Evolutionary conservation across 2,797 vertebrate species (phyloP).

Genomic region (Microhierax caerulescens): DNA sequence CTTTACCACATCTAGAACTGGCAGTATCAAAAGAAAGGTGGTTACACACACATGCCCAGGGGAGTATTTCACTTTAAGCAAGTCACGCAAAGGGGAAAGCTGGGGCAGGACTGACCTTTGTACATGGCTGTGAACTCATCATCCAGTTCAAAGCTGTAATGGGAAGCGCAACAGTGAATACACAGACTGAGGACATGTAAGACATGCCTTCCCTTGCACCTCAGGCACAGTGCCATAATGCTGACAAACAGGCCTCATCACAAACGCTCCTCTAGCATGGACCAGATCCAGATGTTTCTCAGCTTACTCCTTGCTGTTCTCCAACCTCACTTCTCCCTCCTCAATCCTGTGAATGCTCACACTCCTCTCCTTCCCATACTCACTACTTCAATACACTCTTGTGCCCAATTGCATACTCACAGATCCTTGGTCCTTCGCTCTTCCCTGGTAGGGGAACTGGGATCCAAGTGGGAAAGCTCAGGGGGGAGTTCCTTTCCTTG

Average conservation of each 20-base stretch:
- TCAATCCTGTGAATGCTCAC: not conserved
- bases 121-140: constrained; percentile 97
- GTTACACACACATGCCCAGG: not conserved
- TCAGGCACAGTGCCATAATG: not conserved
- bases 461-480: constrained; percentile 90
- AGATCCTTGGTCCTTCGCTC: constrained; percentile 86
- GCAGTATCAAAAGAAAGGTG: not conserved
- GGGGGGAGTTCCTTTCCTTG: constrained; percentile 93
- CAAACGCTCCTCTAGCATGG: not conserved
- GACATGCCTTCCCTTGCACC: not conserved
- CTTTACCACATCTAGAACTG: constrained; percentile 94
- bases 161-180: constrained; percentile 38
- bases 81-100: not conserved
- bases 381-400: fast-evolving
- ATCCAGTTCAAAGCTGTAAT: constrained; percentile 91
- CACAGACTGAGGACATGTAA: not conserved
- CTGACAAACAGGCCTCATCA: not conserved
- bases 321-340: not conserved
- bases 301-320: not conserved
- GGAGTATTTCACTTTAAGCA: not conserved
- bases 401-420: constrained; percentile 73
- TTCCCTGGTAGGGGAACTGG: constrained; percentile 84
- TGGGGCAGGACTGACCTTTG: constrained; percentile 84
- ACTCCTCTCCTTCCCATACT: not conserved
- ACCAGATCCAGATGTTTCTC: not conserved